These are phyloP conservation scores for Aepyceros melampus DNA, from an alignment of 2,113 vertebrate species.

Conservation along the genomic window DNA sequence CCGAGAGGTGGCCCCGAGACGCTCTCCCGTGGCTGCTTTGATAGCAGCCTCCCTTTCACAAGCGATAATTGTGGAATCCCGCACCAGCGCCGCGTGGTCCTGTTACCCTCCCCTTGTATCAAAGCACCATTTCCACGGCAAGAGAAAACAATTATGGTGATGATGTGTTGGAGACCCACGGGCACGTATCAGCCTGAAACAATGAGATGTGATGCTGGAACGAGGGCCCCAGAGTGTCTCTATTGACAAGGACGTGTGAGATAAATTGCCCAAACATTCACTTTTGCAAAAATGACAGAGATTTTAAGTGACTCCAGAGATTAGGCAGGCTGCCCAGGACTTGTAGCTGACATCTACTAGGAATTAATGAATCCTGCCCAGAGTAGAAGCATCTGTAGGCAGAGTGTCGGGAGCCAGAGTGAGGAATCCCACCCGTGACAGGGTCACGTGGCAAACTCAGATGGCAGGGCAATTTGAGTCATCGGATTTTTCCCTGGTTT, in stretches of 20 bases:
- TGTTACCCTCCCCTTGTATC: constrained; percentile 49
- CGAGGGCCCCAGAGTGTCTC: constrained; percentile 42
- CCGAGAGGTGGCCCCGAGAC: constrained; percentile 70
- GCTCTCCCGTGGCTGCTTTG: constrained; percentile 72
- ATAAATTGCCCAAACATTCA: constrained; percentile 33
- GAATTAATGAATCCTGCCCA: neutral
- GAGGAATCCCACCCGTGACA: too few relatives aligned
- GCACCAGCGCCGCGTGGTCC: constrained; percentile 46
- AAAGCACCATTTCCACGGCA: constrained; percentile 72
- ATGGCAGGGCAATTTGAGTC: too few relatives aligned
- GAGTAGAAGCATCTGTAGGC: accelerated
- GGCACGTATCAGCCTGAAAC: constrained; percentile 64
- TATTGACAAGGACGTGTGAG: neutral
- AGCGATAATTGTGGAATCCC: constrained; percentile 58
- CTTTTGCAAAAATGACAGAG: constrained; percentile 50
- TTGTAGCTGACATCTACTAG: neutral
- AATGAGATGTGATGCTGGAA: constrained; percentile 52
- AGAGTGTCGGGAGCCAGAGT: too few relatives aligned
- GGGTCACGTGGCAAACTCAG: too few relatives aligned
- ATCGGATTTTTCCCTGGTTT: too few relatives aligned
- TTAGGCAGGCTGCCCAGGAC: constrained; percentile 50
- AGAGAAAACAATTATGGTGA: constrained; percentile 59
- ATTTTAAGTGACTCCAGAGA: constrained; percentile 57
- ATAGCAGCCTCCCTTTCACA: constrained; percentile 72
- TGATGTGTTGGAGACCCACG: constrained; percentile 57